Evolutionary conservation across 53 echinoderm and acorn worm genomes (phyloP), one percentile per base, ranked within the genome.

Genomic region (Apostichopus leukothele): DNA sequence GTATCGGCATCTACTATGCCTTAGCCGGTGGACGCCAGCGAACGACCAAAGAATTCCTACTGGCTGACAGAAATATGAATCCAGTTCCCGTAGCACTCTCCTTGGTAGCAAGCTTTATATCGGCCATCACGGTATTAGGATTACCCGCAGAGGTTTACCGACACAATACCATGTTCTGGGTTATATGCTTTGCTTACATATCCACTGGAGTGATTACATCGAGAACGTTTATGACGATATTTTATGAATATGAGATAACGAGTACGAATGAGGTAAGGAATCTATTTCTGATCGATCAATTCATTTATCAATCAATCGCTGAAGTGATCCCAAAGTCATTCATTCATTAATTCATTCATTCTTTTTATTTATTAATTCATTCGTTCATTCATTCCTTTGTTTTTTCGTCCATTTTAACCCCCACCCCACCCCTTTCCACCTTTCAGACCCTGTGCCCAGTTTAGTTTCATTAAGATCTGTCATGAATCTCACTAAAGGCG

Each of bases 101-200:
- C 0, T 89, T 96, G 12, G 91, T 93, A 4, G 96, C 93, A 5
- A 96, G 94, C 53, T 94, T 94, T 53, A 91, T 93, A 27, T 93
- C 94, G 4, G 94, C 94, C 3, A 86, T 95, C 81, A 96, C 96
- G 4, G 90, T 96, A 1, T 89, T 95, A 8, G 96, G 96, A 4
- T 91, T 93, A 18, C 97, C 97, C 18, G 95, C 95, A 18, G 97
- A 97, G 79, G 78, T 88, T 19, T 97, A 97, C 84, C 80, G 90
- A 50, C 86, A 92, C 68, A 95, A 95, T 1, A 50, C 89, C 11
- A 95, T 93, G 95, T 95, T 81, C 67, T 95, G 92, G 93, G 14
- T 91, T 50, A 95, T 89, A 53, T 87, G 60, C 12, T 51, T 95
- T 18, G 89, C 91, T 6, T 89, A 86, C 75, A 87, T 91, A 19